Percentiles rank a stretch among this genome's conserved stretches.
Evolutionary conservation across 2,888 invertebrate species (phyloP).

Genomic region (Plagodis dolabraria): DNA sequence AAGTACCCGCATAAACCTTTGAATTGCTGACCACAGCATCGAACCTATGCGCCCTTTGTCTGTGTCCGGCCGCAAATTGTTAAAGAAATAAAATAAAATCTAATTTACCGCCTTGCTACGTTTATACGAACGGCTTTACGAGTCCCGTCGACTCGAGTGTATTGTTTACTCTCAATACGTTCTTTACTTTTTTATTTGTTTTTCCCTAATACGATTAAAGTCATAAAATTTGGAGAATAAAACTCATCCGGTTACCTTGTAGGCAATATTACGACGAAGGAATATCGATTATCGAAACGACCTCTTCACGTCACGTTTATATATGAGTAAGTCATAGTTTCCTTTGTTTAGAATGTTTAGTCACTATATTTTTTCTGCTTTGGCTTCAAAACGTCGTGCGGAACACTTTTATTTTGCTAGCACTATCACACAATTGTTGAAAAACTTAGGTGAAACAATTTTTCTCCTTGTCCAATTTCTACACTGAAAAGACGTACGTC

Average conservation of each 20-base stretch:
- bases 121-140: conserved; percentile 78
- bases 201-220: conserved; percentile 56
- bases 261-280: conserved; percentile 27
- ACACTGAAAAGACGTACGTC: too few relatives aligned
- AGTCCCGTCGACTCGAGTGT: conserved; percentile 67
- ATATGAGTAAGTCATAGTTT: not conserved
- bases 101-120: conserved; percentile 81
- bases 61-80: conserved; percentile 79
- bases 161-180: conserved; percentile 73
- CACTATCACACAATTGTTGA: too few relatives aligned
- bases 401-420: too few relatives aligned
- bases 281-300: conserved; percentile 20
- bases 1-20: conserved; percentile 82
- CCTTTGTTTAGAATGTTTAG: not conserved
- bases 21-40: conserved; percentile 81
- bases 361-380: too few relatives aligned
- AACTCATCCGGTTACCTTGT: conserved; percentile 41
- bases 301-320: conserved; percentile 1
- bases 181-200: conserved; percentile 58
- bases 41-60: conserved; percentile 80
- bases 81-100: conserved; percentile 84
- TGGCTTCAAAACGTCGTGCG: too few relatives aligned
- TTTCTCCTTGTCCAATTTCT: too few relatives aligned
- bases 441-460: too few relatives aligned
- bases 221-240: conserved; percentile 50